Base-by-base conservation (phyloP, 2,888 invertebrate species). In the Chrysomela aeneicollis region DNA sequence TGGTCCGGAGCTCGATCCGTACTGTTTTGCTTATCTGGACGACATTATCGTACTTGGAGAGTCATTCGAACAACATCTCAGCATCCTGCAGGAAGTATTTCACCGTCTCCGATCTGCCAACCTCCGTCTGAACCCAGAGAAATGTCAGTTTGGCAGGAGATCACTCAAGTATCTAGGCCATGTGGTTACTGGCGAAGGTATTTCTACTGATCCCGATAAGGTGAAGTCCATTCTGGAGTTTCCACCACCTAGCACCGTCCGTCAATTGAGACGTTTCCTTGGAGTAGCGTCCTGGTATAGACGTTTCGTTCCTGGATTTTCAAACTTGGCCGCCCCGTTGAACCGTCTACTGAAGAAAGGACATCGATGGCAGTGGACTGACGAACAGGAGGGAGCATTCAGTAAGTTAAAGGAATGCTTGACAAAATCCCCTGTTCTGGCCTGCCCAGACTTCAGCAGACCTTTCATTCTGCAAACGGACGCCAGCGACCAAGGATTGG, bases 391-490 rank as follows among this genome's bases (percentile, higher is more conserved):
- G 17, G 50, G 10, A 8, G 55, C 61, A 5, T 59, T 59, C n/a
- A 18, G 30, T 2, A 17, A 19, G 10, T 22, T 61, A 9, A 61
- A 60, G 21, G 30, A 9, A 15, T 15, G 22, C 8, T 18, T 46
- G 21, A 55, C 55, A 19, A 15, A 59, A 21, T 18, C 51, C 2
- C 55, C 63, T 12, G 30, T 63, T 5, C 59, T 74, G n/a, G 46
- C 63, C 0, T 70, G 70, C 49, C 72, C 71, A 1, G 66, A 69
- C 46, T 72, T 70, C 49, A 19, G 22, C 2, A 18, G 26, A 50
- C 66, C 67, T 1, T 75, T 74, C 51, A 30, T 54, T 8, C 59
- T 73, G 8, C 71, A 73, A 54, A 73, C 70, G 26, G 71, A 71
- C 55, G 74, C 69, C 0, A 65, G 60, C n/a, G 67, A 68, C 21